Base-by-base conservation (phyloP, 1,140 invertebrate genomes). In the Cheumatopsyche charites region DNA sequence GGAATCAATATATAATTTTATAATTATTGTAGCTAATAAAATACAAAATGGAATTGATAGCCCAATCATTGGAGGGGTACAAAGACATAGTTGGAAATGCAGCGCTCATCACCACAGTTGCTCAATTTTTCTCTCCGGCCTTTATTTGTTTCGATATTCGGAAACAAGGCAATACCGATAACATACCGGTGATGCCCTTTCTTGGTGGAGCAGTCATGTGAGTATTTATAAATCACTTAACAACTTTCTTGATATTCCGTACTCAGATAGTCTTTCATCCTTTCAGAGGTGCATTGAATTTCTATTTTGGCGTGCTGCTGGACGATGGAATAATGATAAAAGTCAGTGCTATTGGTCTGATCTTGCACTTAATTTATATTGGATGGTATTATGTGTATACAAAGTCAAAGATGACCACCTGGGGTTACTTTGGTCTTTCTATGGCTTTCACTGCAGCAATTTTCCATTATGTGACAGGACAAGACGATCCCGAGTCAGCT, bases 161-260 rank as follows among this genome's bases (percentile, higher is more conserved):
- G 29, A 87, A 88, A 74, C 88, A 89, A 77, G 85, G 86, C 25
- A 86, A 81, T 77, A 88, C 91, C 11, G 81, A 86, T 73, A 86
- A 87, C 71, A 83, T 88, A 67, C 86, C 88, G 62, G 80, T 89
- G 26, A 88, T 88, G 78, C 89, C 90, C 0, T 92, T 94, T 81
- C 75, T 92, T 45, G 91, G 91, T 47, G 91, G 91, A 81, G 77
- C 90, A 77, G 87, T 88, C 74, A 87, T 94, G 92, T 93, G 81
- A 89, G 90, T 89, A 71, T 29, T 13, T 63, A 41, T 63, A 23
- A 21, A 17, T 62, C 3, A 58, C 11, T 6, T 58, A 6, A 62
- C 25, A 21, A 29, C n/a, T n/a, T n/a, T n/a, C n/a, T 62, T 36
- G 23, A 62, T 36, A 36, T 36, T 36, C 29, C 29, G 9, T 36